phyloP scores from a whole-genome alignment of 2,797 vertebrate genomes.

The Hippoglossus hippoglossus region DNA sequence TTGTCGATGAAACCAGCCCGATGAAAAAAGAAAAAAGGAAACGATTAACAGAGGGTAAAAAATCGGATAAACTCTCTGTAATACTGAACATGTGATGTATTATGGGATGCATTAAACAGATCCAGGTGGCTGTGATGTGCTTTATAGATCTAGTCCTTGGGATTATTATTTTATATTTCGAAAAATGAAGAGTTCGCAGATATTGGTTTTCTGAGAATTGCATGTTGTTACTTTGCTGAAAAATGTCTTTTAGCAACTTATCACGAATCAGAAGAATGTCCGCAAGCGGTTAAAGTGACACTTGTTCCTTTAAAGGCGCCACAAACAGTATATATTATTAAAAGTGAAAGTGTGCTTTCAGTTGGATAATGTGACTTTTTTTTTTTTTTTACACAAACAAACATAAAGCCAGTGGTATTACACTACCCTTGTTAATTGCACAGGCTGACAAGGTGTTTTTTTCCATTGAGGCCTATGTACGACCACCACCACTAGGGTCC shows the following conservation, averaged over 20 bases:
- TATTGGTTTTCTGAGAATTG: conserved; percentile 37
- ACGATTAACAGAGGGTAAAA: neutral
- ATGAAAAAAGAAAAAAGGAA: neutral
- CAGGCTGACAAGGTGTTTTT: conserved; percentile 49
- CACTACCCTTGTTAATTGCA: conserved; percentile 29
- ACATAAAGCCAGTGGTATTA: conserved; percentile 29
- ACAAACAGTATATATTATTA: conserved; percentile 16
- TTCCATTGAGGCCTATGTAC: neutral
- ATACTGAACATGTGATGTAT: conserved; percentile 5
- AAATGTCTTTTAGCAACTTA: conserved; percentile 17
- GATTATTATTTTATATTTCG: conserved; percentile 3
- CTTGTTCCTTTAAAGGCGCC: conserved; percentile 9
- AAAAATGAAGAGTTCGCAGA: conserved; percentile 7
- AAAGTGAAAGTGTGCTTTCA: conserved; percentile 47
- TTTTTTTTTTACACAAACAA: conserved; percentile 25
- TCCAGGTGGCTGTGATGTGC: neutral
- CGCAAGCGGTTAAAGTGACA: conserved; percentile 7
- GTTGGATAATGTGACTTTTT: conserved; percentile 50
- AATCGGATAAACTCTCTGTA: too few species aligned
- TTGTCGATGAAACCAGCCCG: conserved; percentile 63
- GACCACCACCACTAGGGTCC: neutral
- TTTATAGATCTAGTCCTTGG: neutral
- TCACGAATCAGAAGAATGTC: conserved; percentile 25
- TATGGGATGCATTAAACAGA: conserved; percentile 7
- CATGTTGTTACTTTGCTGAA: conserved; percentile 53